phyloP scores from a whole-genome alignment of 2,797 vertebrate genomes.

The Smutsia temminckii region DNA sequence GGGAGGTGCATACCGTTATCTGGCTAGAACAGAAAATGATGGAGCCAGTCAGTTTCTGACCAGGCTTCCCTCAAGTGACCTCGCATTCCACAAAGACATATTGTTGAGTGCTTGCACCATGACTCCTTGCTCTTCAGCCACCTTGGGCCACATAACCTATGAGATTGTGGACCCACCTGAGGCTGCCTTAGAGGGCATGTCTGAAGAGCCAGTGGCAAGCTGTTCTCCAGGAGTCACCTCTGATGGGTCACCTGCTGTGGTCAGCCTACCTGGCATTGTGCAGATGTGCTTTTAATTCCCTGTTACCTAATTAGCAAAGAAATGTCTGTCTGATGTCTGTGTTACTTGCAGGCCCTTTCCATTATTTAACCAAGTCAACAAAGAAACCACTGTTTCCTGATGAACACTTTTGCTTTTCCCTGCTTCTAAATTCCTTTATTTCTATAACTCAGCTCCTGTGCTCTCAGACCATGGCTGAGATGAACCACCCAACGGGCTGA shows the following conservation, averaged over 20 bases:
- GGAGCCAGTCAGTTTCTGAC: neutral
- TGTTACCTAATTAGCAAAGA: slow-evolving; percentile 3
- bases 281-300: neutral
- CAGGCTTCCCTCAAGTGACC: neutral
- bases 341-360: slow-evolving; percentile 42
- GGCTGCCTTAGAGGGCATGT: neutral
- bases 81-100: neutral
- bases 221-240: neutral
- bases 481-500: slow-evolving; percentile 26
- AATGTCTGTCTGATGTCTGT: neutral
- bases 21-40: neutral
- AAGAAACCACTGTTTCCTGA: slow-evolving; percentile 49
- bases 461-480: neutral
- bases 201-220: neutral
- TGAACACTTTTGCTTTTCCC: slow-evolving; percentile 13
- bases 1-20: neutral
- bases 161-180: neutral
- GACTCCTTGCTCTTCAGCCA: neutral
- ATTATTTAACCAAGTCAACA: slow-evolving; percentile 36
- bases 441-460: neutral
- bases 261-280: neutral
- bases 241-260: neutral
- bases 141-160: neutral
- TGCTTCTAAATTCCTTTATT: neutral
- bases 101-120: neutral